phyloP scores from a whole-genome alignment of 1,140 invertebrate species.

The Cherax quadricarinatus region DNA sequence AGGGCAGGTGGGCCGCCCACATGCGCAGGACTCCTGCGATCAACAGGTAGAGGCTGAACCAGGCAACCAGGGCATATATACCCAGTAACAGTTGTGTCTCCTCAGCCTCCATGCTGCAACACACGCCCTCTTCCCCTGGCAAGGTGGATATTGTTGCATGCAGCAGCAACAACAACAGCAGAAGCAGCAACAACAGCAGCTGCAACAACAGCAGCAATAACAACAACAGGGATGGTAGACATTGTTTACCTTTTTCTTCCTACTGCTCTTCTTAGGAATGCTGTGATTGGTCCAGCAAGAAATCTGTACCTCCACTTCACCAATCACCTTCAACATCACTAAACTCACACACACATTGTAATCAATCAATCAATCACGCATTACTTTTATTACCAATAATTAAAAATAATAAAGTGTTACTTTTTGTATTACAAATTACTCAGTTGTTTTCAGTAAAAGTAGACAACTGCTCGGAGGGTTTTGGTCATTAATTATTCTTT shows the following conservation, averaged over 20 bases:
- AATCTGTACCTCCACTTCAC: not conserved
- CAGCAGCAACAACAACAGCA: not conserved
- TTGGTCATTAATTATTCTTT: no score
- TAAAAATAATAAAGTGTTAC: no score
- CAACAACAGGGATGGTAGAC: no score
- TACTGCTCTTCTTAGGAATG: not conserved
- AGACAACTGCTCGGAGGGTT: no score
- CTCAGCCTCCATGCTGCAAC: constrained; percentile 18
- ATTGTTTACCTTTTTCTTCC: not conserved
- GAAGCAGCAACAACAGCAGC: not conserved
- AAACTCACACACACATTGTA: no score
- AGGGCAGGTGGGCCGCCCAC: constrained; percentile 26
- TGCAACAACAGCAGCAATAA: no score
- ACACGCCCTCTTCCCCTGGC: not conserved
- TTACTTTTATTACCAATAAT: no score
- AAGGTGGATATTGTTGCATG: not conserved
- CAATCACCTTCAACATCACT: not conserved
- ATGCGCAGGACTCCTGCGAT: constrained; percentile 42
- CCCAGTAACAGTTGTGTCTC: constrained; percentile 47
- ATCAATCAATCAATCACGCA: no score
- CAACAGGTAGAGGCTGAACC: constrained; percentile 68
- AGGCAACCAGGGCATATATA: constrained; percentile 56
- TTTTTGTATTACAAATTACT: no score
- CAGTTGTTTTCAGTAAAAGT: no score
- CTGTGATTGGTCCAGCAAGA: not conserved